Evolutionary conservation across 2,113 vertebrate genomes (phyloP).

Genomic region (Falco punctatus): DNA sequence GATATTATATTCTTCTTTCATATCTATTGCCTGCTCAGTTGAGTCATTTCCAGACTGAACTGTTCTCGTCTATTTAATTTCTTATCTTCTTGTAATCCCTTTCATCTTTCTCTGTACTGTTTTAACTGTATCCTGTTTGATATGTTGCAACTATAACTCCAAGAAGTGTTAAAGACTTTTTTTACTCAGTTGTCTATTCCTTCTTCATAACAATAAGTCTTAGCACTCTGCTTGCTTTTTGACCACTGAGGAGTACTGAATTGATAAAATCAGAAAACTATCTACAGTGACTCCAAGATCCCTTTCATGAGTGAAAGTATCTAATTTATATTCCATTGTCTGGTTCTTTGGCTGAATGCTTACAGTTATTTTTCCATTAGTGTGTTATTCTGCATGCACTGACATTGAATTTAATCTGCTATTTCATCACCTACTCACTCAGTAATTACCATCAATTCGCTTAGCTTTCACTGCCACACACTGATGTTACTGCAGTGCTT

Average conservation of each 20-base stretch:
- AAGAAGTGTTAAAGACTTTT: neutral
- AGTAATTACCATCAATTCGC: neutral
- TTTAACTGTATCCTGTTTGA: conserved; percentile 37
- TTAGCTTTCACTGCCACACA: neutral
- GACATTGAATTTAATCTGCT: neutral
- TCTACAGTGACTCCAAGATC: neutral
- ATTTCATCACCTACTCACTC: neutral
- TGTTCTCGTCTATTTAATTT: conserved; percentile 44
- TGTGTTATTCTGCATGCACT: neutral
- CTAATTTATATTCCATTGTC: neutral
- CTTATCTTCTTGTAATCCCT: conserved; percentile 30
- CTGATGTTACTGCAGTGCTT: neutral
- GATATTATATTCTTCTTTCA: conserved; percentile 16
- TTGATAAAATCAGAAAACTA: neutral
- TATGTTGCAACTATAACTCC: neutral
- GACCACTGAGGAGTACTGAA: neutral
- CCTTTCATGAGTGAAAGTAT: neutral
- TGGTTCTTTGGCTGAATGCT: neutral
- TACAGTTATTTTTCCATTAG: neutral
- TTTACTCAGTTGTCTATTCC: neutral
- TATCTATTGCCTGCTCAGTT: conserved; percentile 13
- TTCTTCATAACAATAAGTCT: neutral
- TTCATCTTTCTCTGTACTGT: conserved; percentile 38
- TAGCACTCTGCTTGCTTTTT: neutral
- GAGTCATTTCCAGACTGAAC: conserved; percentile 36